Conservation (phyloP, 2,797 vertebrate species). For the Siniperca undulata region DNA sequence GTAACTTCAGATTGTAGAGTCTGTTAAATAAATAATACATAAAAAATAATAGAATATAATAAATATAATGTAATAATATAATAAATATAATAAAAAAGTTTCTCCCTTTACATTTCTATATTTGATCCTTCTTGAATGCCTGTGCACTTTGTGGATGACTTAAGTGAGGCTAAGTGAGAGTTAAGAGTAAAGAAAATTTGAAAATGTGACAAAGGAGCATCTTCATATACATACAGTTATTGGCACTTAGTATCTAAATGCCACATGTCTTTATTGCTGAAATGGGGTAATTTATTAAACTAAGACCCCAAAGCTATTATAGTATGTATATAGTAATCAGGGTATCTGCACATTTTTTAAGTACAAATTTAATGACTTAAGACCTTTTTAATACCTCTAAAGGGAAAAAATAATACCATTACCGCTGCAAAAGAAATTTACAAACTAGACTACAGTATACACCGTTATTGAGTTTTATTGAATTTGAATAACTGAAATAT, state of each 20-base stretch:
- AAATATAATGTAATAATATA: too few species aligned
- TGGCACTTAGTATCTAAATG: constrained; percentile 23
- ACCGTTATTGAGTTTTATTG: too few species aligned
- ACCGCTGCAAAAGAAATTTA: too few species aligned
- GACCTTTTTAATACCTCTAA: too few species aligned
- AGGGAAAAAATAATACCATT: too few species aligned
- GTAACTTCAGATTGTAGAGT: not conserved
- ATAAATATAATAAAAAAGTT: not conserved
- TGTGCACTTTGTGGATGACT: not conserved
- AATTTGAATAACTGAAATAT: too few species aligned
- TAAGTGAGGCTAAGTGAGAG: not conserved
- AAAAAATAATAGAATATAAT: too few species aligned
- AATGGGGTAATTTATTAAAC: constrained; percentile 9
- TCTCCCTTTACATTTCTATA: not conserved
- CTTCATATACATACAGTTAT: not conserved
- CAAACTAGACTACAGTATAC: too few species aligned
- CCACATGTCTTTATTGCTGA: not conserved
- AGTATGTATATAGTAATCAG: too few species aligned
- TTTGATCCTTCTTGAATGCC: not conserved
- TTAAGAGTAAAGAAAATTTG: not conserved
- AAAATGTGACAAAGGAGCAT: not conserved
- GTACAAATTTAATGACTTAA: too few species aligned
- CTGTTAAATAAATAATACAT: not conserved
- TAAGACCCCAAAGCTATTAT: not conserved
- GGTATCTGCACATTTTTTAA: too few species aligned